Evolutionary conservation across 1,140 invertebrate species (phyloP), one percentile per base, ranked within the genome.

Genomic region (Caerostris darwini): DNA sequence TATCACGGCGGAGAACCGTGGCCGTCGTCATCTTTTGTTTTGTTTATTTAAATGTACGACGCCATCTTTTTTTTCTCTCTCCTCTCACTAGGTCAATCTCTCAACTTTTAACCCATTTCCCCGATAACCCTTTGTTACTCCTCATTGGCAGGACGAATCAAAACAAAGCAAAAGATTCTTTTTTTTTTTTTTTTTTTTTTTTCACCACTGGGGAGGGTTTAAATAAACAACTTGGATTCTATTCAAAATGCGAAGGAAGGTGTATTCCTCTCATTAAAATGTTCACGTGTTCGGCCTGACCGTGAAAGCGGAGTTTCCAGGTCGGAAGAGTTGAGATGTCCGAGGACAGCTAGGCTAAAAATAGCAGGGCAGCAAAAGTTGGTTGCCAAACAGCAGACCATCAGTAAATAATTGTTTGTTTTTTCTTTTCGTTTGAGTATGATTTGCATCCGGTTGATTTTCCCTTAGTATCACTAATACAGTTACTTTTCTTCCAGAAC

Each of bases 71-170:
- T 69, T 67, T 14, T n/a, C n/a, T 93, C 50, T 50, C n/a, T 87
- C 88, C 64, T 69, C 59, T 92, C 81, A 92, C 58, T 92, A 34
- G 92, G 92, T 93, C 92, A 93, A 93, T 93, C 92, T 83, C 92
- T 93, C 92, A 93, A 93, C 92, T 93, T 93, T 87, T 93, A 93
- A 93, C 92, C 92, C 92, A 93, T 57, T 93, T 93, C 92, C 58
- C 92, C 92, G 83, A 71, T 93, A 93, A 93, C 92, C 92, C 92
- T 87, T 93, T 93, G 92, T 87, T 87, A 56, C 90, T 83, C 59
- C 10, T 82, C 57, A 59, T 77, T 50, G 69, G 89, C 8, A 81
- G 34, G n/a, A 58, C 56, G 77, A 64, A 61, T 83, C 57, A 92
- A 92, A 83, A 92, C 90, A 92, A 92, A 83, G 90, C 90, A 57